These are phyloP conservation scores for Bubo blakistoni DNA, from an alignment of 2,113 vertebrate species.

Conservation along the genomic window DNA sequence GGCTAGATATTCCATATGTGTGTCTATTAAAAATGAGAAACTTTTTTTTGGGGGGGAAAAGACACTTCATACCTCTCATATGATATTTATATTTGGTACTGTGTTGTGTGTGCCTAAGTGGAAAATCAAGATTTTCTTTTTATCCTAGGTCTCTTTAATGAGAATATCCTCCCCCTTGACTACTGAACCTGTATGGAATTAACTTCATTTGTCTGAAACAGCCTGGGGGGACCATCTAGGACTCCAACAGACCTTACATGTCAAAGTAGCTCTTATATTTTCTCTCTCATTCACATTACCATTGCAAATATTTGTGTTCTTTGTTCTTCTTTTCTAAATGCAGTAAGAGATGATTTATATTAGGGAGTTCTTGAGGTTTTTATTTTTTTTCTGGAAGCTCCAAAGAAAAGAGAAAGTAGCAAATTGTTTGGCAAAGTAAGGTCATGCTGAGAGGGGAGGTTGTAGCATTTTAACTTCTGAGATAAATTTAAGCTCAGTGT, in stretches of 20 bases:
- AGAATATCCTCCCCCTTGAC: neutral
- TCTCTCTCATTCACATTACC: neutral
- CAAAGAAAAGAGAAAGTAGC: neutral
- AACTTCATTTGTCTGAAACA: neutral
- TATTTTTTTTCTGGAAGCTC: neutral
- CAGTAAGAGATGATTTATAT: neutral
- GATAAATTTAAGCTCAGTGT: neutral
- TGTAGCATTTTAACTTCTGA: neutral
- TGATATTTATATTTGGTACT: neutral
- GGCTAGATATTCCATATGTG: neutral
- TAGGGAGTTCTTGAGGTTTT: neutral
- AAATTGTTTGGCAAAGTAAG: neutral
- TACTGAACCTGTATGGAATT: neutral
- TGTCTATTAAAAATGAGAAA: neutral
- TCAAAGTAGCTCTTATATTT: neutral
- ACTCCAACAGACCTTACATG: neutral
- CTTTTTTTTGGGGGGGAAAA: neutral
- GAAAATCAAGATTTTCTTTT: neutral
- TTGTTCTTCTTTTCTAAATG: neutral
- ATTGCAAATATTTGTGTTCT: neutral
- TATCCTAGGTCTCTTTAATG: neutral
- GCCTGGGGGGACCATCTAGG: neutral
- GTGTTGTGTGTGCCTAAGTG: neutral
- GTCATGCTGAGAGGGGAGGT: neutral
- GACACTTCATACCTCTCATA: neutral